Evolutionary conservation across 2,113 vertebrate species (phyloP).

Genomic region (cat (Felis catus)): DNA sequence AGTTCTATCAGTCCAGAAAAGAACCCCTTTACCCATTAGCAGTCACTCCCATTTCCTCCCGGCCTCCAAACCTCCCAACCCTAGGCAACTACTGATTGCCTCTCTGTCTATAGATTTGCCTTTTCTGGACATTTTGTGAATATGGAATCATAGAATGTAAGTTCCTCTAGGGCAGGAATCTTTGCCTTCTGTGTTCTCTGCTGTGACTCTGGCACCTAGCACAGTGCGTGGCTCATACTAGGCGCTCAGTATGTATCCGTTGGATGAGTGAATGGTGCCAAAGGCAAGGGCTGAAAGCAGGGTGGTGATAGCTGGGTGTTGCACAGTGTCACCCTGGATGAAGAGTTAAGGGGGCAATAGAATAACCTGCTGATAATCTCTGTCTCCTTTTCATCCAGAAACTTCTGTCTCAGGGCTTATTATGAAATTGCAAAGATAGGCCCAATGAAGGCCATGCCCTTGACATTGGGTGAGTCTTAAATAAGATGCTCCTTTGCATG

Average conservation of each 20-base stretch:
- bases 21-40: too few species aligned
- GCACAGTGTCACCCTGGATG: neutral
- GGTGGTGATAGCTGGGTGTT: neutral
- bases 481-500: neutral
- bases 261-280: neutral
- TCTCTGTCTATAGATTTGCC: too few species aligned
- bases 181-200: neutral
- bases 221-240: neutral
- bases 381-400: neutral
- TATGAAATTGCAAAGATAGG: neutral
- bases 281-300: neutral
- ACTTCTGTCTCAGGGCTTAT: neutral
- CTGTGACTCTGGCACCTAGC: neutral
- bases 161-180: neutral
- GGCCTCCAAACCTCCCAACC: too few species aligned
- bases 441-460: neutral
- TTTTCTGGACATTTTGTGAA: neutral
- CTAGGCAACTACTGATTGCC: too few species aligned
- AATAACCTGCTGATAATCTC: neutral
- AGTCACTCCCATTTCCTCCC: too few species aligned
- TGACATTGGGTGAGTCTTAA: neutral
- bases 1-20: too few species aligned
- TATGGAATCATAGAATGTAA: neutral
- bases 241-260: neutral
- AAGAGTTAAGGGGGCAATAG: neutral